Percentiles rank a stretch among this genome's conserved stretches.
phyloP scores from a whole-genome alignment of 23 tunicate species.

The Ciona savignyi region DNA sequence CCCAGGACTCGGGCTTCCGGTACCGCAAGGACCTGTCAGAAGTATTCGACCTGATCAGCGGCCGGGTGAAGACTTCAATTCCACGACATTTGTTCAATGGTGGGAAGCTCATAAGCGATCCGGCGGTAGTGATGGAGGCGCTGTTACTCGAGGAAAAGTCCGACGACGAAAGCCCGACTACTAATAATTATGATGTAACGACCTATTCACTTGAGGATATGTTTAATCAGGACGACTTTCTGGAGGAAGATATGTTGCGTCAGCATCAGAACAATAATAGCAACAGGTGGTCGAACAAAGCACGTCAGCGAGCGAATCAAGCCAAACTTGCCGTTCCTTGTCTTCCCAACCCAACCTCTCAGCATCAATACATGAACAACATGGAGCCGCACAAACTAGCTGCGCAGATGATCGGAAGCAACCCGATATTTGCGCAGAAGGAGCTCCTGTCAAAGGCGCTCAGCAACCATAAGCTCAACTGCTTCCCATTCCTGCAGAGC shows the following conservation, averaged over 20 bases:
- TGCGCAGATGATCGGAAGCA: slow-evolving; percentile 13
- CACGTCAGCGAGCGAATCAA: slow-evolving; percentile 12
- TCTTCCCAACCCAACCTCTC: slow-evolving; percentile 4
- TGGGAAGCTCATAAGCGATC: slow-evolving; percentile 45
- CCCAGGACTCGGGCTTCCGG: slow-evolving; percentile 79
- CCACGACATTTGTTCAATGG: slow-evolving; percentile 60
- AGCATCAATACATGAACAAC: slow-evolving; percentile 16
- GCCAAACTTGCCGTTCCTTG: neutral
- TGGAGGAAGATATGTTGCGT: slow-evolving; percentile 33
- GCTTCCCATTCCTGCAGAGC: slow-evolving; percentile 24
- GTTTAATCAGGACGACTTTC: slow-evolving; percentile 53
- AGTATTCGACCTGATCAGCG: slow-evolving; percentile 74
- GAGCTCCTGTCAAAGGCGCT: slow-evolving; percentile 39
- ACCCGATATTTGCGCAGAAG: slow-evolving; percentile 18
- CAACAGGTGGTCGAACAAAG: slow-evolving; percentile 17
- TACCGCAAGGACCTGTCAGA: slow-evolving; percentile 85
- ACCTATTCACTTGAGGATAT: slow-evolving; percentile 54
- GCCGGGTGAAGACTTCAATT: slow-evolving; percentile 48
- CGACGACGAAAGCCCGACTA: slow-evolving; percentile 34
- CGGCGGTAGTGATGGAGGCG: slow-evolving; percentile 72
- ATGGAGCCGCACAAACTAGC: slow-evolving; percentile 33
- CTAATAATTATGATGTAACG: neutral
- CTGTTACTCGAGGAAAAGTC: slow-evolving; percentile 56
- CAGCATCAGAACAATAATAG: slow-evolving; percentile 15
- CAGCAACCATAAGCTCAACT: slow-evolving; percentile 11